Evolutionary conservation across 2,113 vertebrate genomes (phyloP), one percentile per base, ranked within the genome.

Genomic region (Zosterops hypoxanthus): DNA sequence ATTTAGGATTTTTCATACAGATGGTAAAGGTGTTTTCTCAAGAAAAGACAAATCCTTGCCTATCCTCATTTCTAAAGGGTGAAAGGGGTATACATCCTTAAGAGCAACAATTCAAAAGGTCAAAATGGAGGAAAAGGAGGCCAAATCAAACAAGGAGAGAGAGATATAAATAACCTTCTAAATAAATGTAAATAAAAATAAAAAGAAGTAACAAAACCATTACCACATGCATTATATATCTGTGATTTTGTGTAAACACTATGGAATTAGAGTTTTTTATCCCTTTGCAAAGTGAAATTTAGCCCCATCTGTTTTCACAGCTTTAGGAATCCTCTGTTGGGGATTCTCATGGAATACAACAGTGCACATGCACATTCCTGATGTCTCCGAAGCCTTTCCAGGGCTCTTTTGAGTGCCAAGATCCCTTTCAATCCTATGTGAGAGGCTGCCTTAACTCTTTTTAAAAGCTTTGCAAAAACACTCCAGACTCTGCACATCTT

Each of bases 301-400:
- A 68, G 41, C 20, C 33, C 14, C 25, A 69, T 55, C n/a, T 19
- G 70, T 44, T 57, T 57, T 66, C 57, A 88, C 3, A 44, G 36
- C 25, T 60, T 77, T 41, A 76, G 4, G 6, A 86, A 34, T 6
- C 6, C 13, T 7, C 9, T 29, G 7, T 3, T 34, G 9, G 41
- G 8, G 41, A 90, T 53, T 83, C 34, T 65, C 9, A 33, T 0
- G 0, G 24, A 69, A 49, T 12, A 76, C 2, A 76, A 13, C 4
- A 0, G 0, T 22, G 12, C 23, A 41, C 6, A 33, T 2, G 3
- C 25, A 50, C 39, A 64, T n/a, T 46, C 52, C 63, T 31, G 7
- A 55, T 12, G 33, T 20, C 77, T 82, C 53, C 69, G 47, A 91
- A 78, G 44, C 17, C 34, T 63, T 87, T 61, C 41, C 26, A 85